phyloP scores from a whole-genome alignment of 2,797 vertebrate species.

The Acipenser oxyrinchus region DNA sequence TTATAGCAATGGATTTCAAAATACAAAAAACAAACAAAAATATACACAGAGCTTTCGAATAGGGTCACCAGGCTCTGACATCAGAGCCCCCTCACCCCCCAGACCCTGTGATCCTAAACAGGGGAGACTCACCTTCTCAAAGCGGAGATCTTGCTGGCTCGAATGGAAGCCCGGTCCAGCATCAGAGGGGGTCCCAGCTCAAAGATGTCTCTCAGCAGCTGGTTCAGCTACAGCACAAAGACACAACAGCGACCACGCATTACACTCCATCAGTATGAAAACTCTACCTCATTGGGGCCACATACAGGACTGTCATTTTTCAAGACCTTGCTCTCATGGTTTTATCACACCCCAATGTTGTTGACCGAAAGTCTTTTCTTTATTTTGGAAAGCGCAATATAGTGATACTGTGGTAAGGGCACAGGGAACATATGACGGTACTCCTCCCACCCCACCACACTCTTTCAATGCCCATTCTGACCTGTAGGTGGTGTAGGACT shows the following conservation, averaged over 20 bases:
- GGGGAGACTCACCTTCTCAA: constrained; percentile 73
- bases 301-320: background rate
- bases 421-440: background rate
- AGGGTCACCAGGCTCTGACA: too few species aligned
- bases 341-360: background rate
- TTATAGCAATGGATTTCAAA: too few species aligned
- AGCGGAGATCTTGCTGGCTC: constrained; percentile 81
- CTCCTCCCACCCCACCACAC: background rate
- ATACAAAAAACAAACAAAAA: too few species aligned
- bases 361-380: background rate
- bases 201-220: constrained; percentile 86
- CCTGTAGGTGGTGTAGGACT: constrained; percentile 84
- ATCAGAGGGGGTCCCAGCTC: constrained; percentile 78
- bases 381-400: background rate
- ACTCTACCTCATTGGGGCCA: too few species aligned
- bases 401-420: background rate
- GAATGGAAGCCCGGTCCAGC: constrained; percentile 65
- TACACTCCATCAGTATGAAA: too few species aligned
- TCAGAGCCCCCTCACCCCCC: too few species aligned
- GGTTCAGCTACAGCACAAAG: constrained; percentile 69
- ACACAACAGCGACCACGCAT: background rate
- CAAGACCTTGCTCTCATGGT: background rate
- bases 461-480: constrained; percentile 29
- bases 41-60: too few species aligned
- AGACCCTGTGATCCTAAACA: too few species aligned